Percentiles rank a stretch among this genome's conserved stretches.
phyloP scores from a whole-genome alignment of 2,113 vertebrate genomes.

The Coptodon rendalli region DNA sequence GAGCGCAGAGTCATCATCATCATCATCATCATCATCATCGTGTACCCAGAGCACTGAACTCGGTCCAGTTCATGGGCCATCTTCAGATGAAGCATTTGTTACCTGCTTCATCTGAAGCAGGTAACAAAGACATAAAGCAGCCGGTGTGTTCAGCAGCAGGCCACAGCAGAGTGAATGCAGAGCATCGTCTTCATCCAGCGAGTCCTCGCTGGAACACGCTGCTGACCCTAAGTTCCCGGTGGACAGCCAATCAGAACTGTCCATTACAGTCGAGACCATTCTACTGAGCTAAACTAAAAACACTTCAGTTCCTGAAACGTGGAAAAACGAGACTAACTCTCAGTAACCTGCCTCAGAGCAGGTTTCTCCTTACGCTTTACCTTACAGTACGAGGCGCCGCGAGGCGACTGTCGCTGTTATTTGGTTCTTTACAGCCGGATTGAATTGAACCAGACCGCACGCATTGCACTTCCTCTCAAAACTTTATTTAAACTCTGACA shows the following conservation, averaged over 20 bases:
- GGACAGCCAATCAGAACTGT: background rate
- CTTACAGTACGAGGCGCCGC: background rate
- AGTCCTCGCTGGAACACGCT: rapidly evolving
- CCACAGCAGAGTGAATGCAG: background rate
- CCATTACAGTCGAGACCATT: background rate
- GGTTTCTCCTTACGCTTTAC: background rate
- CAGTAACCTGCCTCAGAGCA: background rate
- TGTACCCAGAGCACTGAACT: background rate
- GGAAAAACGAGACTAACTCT: background rate
- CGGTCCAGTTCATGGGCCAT: background rate
- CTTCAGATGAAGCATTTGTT: background rate
- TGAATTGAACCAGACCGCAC: background rate
- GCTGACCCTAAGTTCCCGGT: background rate
- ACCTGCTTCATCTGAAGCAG: background rate
- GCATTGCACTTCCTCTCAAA: background rate
- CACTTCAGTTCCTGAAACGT: background rate
- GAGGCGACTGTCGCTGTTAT: background rate
- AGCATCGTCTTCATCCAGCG: background rate
- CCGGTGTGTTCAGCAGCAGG: background rate
- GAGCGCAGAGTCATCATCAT: background rate
- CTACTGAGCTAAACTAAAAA: background rate
- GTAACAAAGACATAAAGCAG: background rate
- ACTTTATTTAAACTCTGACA: background rate
- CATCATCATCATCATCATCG: background rate
- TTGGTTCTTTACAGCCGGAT: background rate